A percentile compares a stretch with the other conserved stretches of the same genome.
phyloP scores from a whole-genome alignment of 1,140 invertebrate species.

The Acromyrmex charruanus region DNA sequence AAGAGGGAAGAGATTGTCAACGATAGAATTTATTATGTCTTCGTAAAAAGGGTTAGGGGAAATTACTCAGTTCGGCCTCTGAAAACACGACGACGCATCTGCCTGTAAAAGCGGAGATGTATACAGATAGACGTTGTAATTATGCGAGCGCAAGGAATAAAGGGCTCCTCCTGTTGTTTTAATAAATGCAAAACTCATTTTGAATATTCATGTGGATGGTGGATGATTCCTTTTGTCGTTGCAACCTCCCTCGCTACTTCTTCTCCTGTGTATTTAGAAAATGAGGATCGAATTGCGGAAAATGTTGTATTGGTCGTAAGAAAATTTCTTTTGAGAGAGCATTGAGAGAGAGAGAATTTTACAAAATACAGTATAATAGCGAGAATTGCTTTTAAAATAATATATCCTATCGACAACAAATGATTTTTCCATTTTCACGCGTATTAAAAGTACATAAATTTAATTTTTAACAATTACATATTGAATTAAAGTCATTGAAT shows the following conservation, averaged over 20 bases:
- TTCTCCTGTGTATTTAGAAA: slow-evolving; percentile 50
- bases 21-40: slow-evolving; percentile 24
- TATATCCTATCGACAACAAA: neutral
- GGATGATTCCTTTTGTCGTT: slow-evolving; percentile 84
- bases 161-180: slow-evolving; percentile 82
- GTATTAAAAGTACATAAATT: slow-evolving; percentile 1
- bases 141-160: slow-evolving; percentile 81
- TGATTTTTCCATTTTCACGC: neutral
- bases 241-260: slow-evolving; percentile 55
- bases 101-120: slow-evolving; percentile 77
- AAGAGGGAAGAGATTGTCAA: slow-evolving; percentile 21
- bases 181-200: slow-evolving; percentile 84
- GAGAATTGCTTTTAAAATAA: neutral
- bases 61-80: slow-evolving; percentile 31
- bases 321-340: slow-evolving; percentile 2
- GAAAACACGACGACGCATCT: slow-evolving; percentile 63
- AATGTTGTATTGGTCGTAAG: slow-evolving; percentile 22
- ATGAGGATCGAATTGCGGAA: slow-evolving; percentile 38
- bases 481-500: neutral
- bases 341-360: neutral
- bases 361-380: neutral
- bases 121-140: slow-evolving; percentile 82
- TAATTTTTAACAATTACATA: neutral
- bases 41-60: neutral
- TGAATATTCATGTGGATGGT: slow-evolving; percentile 83